A percentile compares a stretch with the other conserved stretches of the same genome.
Evolutionary conservation across 2,113 vertebrate genomes (phyloP).

Genomic region (Lota lota): DNA sequence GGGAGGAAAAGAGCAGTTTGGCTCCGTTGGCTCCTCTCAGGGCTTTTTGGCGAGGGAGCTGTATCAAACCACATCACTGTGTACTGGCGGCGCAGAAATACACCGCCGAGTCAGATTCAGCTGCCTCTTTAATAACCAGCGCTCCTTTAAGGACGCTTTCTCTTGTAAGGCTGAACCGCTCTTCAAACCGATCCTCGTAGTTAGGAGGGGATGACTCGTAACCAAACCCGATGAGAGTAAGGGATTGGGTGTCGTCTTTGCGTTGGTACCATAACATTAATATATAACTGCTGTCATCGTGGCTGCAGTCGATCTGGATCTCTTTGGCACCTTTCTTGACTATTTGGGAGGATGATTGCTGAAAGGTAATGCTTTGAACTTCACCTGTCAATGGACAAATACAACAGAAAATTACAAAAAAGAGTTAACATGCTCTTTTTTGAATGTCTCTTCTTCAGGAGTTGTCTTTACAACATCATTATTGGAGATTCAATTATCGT

Average conservation of each 20-base stretch:
- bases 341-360: conserved; percentile 24
- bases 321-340: neutral
- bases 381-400: conserved; percentile 21
- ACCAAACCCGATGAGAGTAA: conserved; percentile 56
- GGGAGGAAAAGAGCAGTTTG: too few relatives aligned
- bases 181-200: conserved; percentile 31
- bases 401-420: too few relatives aligned
- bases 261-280: conserved; percentile 61
- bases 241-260: neutral
- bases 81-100: conserved; percentile 65
- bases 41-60: conserved; percentile 33
- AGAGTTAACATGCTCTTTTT: too few relatives aligned
- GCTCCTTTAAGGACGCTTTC: neutral
- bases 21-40: neutral
- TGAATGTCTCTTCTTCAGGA: too few relatives aligned
- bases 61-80: conserved; percentile 48
- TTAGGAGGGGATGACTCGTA: neutral
- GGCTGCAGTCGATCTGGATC: conserved; percentile 44
- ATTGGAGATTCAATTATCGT: too few relatives aligned
- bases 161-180: conserved; percentile 31
- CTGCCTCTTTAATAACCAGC: conserved; percentile 23
- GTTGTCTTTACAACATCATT: too few relatives aligned
- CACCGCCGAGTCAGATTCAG: conserved; percentile 43
- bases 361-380: conserved; percentile 26
- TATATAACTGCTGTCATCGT: neutral